phyloP scores from a whole-genome alignment of 2,113 vertebrate species.

The Tyto alba region DNA sequence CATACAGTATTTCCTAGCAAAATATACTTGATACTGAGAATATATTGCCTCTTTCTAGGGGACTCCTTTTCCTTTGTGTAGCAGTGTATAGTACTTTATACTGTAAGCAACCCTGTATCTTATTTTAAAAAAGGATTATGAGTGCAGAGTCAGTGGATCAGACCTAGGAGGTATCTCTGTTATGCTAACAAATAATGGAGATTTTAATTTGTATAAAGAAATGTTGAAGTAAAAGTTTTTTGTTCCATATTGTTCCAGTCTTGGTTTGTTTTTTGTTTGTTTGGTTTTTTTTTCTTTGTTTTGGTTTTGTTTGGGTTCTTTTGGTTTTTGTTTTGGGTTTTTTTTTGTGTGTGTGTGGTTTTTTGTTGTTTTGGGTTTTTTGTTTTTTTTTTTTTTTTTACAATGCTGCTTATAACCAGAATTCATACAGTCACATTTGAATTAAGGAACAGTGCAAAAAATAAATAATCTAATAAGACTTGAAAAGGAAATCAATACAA shows the following conservation, averaged over 20 bases:
- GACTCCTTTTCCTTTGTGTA: neutral
- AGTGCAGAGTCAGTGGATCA: neutral
- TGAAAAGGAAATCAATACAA: neutral
- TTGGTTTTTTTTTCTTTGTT: neutral
- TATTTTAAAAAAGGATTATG: neutral
- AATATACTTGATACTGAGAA: neutral
- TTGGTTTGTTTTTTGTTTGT: neutral
- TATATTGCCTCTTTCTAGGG: neutral
- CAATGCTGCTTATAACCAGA: neutral
- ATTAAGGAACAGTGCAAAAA: neutral
- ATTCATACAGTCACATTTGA: neutral
- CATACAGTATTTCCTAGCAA: neutral
- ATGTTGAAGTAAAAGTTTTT: neutral
- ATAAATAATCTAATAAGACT: neutral
- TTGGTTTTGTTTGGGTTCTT: neutral
- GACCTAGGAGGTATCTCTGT: neutral
- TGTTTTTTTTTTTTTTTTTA: neutral
- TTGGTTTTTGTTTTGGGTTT: too few relatives aligned
- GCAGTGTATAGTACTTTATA: neutral
- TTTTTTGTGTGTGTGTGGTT: too few relatives aligned
- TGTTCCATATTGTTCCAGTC: neutral
- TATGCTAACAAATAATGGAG: neutral
- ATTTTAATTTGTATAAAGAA: neutral
- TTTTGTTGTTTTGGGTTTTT: neutral
- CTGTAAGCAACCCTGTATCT: neutral